Conservation (phyloP, 2,113 vertebrate species). For the Myotis lucifugus region DNA sequence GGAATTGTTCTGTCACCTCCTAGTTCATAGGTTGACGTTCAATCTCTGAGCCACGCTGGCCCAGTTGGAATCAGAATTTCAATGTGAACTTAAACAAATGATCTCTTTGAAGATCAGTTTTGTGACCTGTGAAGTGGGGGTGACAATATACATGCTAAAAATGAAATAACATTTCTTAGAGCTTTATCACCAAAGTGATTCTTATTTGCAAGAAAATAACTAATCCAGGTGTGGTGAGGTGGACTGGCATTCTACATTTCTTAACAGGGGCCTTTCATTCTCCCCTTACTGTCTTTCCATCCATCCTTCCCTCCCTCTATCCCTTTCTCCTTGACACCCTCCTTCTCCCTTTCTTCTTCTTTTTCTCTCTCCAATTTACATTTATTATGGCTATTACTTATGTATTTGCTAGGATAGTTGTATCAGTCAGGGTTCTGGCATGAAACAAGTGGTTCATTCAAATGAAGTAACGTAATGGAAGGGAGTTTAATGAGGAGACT, state of each 20-base stretch:
- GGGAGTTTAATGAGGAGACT: background rate
- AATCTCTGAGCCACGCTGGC: too few species aligned
- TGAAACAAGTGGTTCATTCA: background rate
- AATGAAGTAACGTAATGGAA: background rate
- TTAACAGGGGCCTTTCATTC: background rate
- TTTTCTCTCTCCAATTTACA: background rate
- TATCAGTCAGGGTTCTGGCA: background rate
- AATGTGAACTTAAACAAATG: background rate
- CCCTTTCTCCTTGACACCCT: background rate
- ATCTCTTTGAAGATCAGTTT: background rate
- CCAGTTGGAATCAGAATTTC: background rate
- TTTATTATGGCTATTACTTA: background rate
- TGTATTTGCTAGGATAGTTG: background rate
- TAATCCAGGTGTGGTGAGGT: background rate
- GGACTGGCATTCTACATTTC: background rate
- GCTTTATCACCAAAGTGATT: background rate
- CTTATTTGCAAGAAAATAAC: background rate
- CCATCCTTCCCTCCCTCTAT: too few species aligned
- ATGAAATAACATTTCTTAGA: background rate
- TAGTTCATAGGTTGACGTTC: too few species aligned
- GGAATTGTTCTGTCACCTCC: too few species aligned
- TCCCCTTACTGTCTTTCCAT: background rate
- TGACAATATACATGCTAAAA: background rate
- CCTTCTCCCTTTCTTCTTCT: background rate
- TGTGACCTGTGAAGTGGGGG: background rate